Evolutionary conservation across 2,797 vertebrate genomes (phyloP).

Genomic region (Avahi laniger): DNA sequence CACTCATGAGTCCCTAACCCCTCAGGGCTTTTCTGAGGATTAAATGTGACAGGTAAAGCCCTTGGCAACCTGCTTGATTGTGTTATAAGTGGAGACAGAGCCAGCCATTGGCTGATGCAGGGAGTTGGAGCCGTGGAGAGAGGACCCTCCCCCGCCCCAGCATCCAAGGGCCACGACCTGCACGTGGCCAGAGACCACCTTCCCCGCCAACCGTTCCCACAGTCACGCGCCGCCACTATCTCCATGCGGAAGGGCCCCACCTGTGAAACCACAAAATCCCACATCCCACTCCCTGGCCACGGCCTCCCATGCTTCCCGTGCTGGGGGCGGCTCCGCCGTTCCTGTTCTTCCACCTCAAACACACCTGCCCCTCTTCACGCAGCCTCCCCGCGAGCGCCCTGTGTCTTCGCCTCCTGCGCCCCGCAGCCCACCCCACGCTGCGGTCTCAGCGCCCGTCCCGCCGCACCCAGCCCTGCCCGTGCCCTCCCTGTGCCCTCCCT

Average conservation of each 20-base stretch:
- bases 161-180: background rate
- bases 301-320: background rate
- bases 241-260: background rate
- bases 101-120: too few relatives aligned
- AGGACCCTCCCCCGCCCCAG: background rate
- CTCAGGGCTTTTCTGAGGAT: background rate
- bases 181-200: background rate
- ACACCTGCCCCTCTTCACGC: background rate
- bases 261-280: background rate
- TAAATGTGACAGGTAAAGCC: background rate
- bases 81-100: background rate
- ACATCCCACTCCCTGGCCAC: background rate
- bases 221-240: background rate
- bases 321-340: background rate
- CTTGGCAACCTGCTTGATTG: background rate
- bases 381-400: background rate
- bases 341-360: background rate
- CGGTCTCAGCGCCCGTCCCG: fast-evolving
- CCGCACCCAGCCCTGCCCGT: fast-evolving
- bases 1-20: background rate
- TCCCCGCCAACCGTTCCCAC: fast-evolving
- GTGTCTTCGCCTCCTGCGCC: background rate
- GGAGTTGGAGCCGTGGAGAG: background rate
- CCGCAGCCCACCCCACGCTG: background rate
- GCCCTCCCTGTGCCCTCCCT: background rate